Evolutionary conservation across 2,113 vertebrate genomes (phyloP).

Genomic region (Zingel zingel): DNA sequence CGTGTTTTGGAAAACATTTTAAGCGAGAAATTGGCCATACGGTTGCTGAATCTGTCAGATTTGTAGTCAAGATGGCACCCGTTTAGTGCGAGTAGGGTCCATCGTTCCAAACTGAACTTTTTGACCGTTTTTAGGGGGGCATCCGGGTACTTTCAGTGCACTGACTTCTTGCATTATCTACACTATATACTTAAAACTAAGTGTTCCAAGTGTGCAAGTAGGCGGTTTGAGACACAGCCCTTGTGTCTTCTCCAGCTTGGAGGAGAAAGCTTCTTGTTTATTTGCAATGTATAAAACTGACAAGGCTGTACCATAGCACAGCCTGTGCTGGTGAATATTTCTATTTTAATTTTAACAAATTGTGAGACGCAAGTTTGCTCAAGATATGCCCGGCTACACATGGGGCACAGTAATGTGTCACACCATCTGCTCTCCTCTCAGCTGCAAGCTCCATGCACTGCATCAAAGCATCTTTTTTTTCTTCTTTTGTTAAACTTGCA

Average conservation of each 20-base stretch:
- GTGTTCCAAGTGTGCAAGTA: too few relatives aligned
- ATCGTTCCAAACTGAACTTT: too few relatives aligned
- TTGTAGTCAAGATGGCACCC: too few relatives aligned
- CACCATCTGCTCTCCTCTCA: conserved; percentile 44
- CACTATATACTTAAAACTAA: too few relatives aligned
- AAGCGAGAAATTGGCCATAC: too few relatives aligned
- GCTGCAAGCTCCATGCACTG: conserved; percentile 1
- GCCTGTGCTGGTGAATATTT: conserved; percentile 31
- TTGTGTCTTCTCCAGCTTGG: not conserved
- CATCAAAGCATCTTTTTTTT: not conserved
- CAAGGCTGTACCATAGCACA: not conserved
- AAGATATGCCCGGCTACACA: conserved; percentile 19
- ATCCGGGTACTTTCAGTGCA: too few relatives aligned
- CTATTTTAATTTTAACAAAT: conserved; percentile 37
- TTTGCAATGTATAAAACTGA: conserved; percentile 4
- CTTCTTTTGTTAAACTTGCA: not conserved
- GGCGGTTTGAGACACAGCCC: too few relatives aligned
- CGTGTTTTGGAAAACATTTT: too few relatives aligned
- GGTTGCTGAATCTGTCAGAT: too few relatives aligned
- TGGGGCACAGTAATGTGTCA: conserved; percentile 30
- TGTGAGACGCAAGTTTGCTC: conserved; percentile 1
- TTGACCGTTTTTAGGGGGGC: too few relatives aligned
- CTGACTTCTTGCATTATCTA: too few relatives aligned
- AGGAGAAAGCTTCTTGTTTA: conserved; percentile 12
- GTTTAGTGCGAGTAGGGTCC: too few relatives aligned